phyloP scores from a whole-genome alignment of 2,797 vertebrate genomes.

The Enteromius unitaeniatus region DNA sequence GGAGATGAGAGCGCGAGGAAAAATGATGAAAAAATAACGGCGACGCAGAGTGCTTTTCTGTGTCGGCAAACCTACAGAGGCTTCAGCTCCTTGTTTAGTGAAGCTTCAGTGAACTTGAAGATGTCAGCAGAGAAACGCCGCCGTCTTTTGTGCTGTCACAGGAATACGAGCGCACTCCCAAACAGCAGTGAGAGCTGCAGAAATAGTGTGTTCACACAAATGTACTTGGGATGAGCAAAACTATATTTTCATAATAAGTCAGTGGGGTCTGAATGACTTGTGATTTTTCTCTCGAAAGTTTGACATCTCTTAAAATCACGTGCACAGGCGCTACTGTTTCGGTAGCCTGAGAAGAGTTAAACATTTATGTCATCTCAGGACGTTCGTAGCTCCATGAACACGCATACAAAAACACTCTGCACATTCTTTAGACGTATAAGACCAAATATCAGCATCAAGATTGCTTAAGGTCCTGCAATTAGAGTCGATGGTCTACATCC shows the following conservation, averaged over 20 bases:
- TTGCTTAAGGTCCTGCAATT: not conserved
- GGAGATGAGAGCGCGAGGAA: conserved; percentile 58
- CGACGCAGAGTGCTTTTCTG: conserved; percentile 66
- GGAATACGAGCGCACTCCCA: not conserved
- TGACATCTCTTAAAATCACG: not conserved
- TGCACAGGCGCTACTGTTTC: not conserved
- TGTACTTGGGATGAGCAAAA: not conserved
- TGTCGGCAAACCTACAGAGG: conserved; percentile 72
- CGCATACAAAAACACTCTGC: not conserved
- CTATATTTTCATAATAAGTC: not conserved
- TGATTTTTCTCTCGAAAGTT: not conserved
- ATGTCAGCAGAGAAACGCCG: conserved; percentile 27
- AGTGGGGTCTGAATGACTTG: not conserved
- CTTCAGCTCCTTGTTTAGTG: conserved; percentile 69
- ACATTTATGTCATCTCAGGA: not conserved
- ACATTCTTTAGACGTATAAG: not conserved
- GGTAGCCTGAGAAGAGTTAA: not conserved
- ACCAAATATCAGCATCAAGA: not conserved
- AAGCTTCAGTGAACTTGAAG: conserved; percentile 57
- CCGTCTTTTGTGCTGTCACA: conserved; percentile 54
- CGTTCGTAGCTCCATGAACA: not conserved
- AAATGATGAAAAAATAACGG: conserved; percentile 37
- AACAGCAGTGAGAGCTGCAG: not conserved
- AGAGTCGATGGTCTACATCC: not conserved
- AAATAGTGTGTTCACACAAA: not conserved